A percentile compares a stretch with the other conserved stretches of the same genome.
These are phyloP conservation scores for Calcarius lapponicus DNA, from an alignment of 2,797 vertebrate species.

Conservation along the genomic window DNA sequence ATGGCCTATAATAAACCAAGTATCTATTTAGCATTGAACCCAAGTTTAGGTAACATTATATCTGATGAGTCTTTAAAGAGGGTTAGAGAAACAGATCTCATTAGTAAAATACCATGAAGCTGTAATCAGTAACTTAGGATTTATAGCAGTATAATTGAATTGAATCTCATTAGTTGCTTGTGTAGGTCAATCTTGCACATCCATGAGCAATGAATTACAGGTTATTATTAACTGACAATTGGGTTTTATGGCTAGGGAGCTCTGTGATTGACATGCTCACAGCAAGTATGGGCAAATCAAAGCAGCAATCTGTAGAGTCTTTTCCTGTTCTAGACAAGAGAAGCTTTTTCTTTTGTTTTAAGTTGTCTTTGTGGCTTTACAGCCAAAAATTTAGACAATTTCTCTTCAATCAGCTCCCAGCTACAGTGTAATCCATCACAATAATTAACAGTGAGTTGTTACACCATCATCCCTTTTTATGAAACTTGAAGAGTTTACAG, in stretches of 20 bases:
- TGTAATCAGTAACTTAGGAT: neutral
- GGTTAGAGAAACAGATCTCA: neutral
- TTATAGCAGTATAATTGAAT: neutral
- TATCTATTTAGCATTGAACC: neutral
- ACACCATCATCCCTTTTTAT: neutral
- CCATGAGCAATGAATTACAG: neutral
- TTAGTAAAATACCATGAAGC: neutral
- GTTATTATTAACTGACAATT: neutral
- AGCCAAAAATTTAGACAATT: neutral
- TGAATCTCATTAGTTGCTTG: neutral
- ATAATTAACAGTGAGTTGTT: neutral
- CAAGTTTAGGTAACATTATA: neutral
- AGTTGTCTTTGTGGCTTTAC: neutral
- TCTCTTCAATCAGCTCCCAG: neutral
- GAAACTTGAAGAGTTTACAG: conserved; percentile 64
- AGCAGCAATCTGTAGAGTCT: neutral
- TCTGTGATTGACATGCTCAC: neutral
- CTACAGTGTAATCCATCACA: neutral
- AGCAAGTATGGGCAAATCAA: neutral
- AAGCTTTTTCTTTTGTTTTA: neutral
- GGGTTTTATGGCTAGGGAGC: neutral
- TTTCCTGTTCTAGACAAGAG: neutral
- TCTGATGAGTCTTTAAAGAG: neutral
- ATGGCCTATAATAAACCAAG: neutral
- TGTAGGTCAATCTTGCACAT: neutral